Conservation (phyloP, 2,113 vertebrate species). For the Nerophis lumbriciformis region DNA sequence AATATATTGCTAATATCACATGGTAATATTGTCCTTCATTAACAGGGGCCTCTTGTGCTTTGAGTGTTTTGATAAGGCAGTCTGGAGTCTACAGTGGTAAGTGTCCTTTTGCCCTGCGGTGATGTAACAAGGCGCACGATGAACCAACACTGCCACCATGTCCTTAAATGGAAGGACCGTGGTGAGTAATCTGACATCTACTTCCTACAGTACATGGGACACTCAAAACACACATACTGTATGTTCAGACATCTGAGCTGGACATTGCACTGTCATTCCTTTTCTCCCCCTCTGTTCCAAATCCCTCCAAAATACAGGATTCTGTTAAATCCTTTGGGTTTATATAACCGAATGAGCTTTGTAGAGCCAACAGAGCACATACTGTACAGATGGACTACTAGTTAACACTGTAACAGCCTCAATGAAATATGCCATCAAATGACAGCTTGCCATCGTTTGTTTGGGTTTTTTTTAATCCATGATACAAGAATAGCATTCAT, state of each 20-base stretch:
- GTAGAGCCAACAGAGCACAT: neutral
- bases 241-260: neutral
- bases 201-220: slow-evolving; percentile 2
- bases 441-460: too few species aligned
- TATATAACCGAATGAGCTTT: slow-evolving; percentile 1
- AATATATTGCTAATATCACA: neutral
- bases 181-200: slow-evolving; percentile 17
- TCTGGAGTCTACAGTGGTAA: slow-evolving; percentile 3
- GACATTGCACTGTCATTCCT: neutral
- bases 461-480: too few species aligned
- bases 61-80: slow-evolving; percentile 20
- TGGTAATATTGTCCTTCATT: slow-evolving; percentile 7
- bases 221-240: neutral
- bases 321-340: neutral
- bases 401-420: neutral
- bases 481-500: too few species aligned
- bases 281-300: neutral
- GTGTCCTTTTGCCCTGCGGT: slow-evolving; percentile 40
- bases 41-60: slow-evolving; percentile 6
- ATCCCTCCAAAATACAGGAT: neutral
- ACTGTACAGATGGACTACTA: neutral
- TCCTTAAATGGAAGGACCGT: slow-evolving; percentile 42
- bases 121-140: slow-evolving; percentile 35
- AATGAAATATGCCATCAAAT: too few species aligned
- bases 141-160: slow-evolving; percentile 3